Base-by-base conservation (phyloP, 2,797 vertebrate species). In the Syngnathus acus region DNA sequence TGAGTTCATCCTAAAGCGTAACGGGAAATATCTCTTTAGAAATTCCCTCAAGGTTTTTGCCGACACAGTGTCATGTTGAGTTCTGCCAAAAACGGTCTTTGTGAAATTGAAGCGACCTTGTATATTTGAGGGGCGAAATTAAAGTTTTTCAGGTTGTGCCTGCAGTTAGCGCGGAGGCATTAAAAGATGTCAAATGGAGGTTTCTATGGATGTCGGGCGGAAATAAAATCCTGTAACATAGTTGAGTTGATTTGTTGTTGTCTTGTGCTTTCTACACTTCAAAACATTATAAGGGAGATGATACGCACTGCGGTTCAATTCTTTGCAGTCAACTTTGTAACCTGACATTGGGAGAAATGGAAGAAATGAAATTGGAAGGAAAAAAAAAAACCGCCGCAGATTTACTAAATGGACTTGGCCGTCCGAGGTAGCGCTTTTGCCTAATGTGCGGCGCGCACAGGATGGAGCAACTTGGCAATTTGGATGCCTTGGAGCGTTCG, bases 401-500 rank as follows among this genome's bases (percentile, higher is more conserved):
- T 26, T 42, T 45, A 42, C 58, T 21, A 61, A 42, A 61, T 61
- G 59, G 39, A 42, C 59, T 10, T n/a, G 17, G 37, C 16, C 57
- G 40, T 19, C 40, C 40, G 17, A 62, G 21, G 60, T 40, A 17
- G 21, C 42, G 2, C 21, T 62, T 57, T 50, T 64, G 62, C 62
- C 45, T 48, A 64, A 64, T 64, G 62, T 51, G 21, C 10, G 26
- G 26, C 62, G 47, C 48, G 4, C 16, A 3, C 45, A 19, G 62
- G 48, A n/a, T 19, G 45, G 32, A 47, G 48, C 62, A 9, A 50
- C 45, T 48, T 51, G 62, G 62, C 88, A 89, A 72, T 77, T 76
- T 70, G 59, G 65, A 68, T 69, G 77, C 75, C 80, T 84, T 73
- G 68, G 70, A 71, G 76, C 64, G 71, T 80, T 81, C n/a, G 71